These are phyloP conservation scores for Sterna hirundo DNA, from an alignment of 2,113 vertebrate genomes.

Conservation along the genomic window DNA sequence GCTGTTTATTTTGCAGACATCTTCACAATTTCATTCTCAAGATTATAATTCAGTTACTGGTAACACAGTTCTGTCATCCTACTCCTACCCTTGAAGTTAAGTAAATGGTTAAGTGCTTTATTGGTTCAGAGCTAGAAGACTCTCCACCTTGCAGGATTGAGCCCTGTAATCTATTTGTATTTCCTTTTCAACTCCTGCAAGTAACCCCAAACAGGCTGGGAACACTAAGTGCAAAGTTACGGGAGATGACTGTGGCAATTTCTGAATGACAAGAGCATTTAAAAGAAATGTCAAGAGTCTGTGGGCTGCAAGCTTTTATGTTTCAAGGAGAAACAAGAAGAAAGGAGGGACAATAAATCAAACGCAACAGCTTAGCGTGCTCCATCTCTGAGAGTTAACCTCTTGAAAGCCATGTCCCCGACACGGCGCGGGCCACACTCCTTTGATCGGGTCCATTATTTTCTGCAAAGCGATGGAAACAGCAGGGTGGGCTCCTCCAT, in stretches of 20 bases:
- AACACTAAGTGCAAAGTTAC: slow-evolving; percentile 17
- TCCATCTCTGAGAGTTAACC: slow-evolving; percentile 56
- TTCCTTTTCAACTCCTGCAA: slow-evolving; percentile 29
- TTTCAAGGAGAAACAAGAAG: slow-evolving; percentile 69
- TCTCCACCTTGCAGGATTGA: background rate
- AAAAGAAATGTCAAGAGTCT: slow-evolving; percentile 68
- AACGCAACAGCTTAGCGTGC: slow-evolving; percentile 30
- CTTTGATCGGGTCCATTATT: slow-evolving; percentile 46
- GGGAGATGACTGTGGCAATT: slow-evolving; percentile 49
- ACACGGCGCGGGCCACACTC: background rate
- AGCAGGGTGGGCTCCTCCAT: slow-evolving; percentile 13
- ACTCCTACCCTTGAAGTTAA: background rate
- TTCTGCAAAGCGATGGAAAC: background rate
- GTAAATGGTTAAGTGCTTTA: slow-evolving; percentile 16
- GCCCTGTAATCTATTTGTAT: background rate
- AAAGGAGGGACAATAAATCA: slow-evolving; percentile 70
- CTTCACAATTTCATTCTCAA: background rate
- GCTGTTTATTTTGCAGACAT: slow-evolving; percentile 26
- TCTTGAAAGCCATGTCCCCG: slow-evolving; percentile 26
- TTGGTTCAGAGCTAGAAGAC: slow-evolving; percentile 1
- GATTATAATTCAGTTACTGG: background rate
- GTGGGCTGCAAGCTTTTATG: slow-evolving; percentile 61
- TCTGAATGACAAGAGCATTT: slow-evolving; percentile 64
- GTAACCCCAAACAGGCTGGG: slow-evolving; percentile 17
- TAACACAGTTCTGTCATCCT: background rate